Base-by-base conservation (phyloP, 2,888 invertebrate species). In the Agrilus mali region DNA sequence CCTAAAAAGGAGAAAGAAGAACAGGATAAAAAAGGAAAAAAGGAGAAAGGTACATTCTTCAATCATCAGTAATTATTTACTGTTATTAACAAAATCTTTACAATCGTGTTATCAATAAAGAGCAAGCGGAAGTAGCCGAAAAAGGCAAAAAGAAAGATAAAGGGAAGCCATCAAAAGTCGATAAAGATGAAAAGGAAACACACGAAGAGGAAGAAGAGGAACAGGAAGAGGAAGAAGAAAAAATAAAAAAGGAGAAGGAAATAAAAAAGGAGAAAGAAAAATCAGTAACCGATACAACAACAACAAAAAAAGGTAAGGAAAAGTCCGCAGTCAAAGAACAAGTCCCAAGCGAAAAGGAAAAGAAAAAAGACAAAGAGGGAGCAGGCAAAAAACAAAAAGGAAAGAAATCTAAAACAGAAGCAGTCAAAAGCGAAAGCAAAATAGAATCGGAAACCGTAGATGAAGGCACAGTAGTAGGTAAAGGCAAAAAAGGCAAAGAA, bases 321-420 rank as follows among this genome's bases (percentile, higher is more conserved):
- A 44, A 51, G 49, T 6, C 48, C 14, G 50, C 50, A 12, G 16
- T 2, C 2, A 13, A 37, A n/a, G 37, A n/a, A 16, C 7, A 36
- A 41, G 41, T 38, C 14, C 12, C 14, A 17, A 37, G 37, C 37
- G 12, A 13, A 12, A 13, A 38, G 12, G 14, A 6, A 14, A 59
- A 66, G 55, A 56, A 60, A 53, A 2, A 65, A 66, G 47, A 63
- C 63, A 43, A 69, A 69, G 69, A 40, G 44, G 43, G 36, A 40
- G 36, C 40, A 44, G 38, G 47, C 39, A 36, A 36, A 36, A 41
- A 54, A 67, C 69, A 55, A 64, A 16, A 50, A 66, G 66, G 17
- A 53, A 54, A 13, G 66, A 63, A 42, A 50, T 61, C 0, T 67
- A 67, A 20, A 48, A 63, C 20, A 61, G 10, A 35, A 35, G 27